Evolutionary conservation across 2,888 invertebrate genomes (phyloP), one percentile per base, ranked within the genome.

Genomic region (Anticlea derivata): DNA sequence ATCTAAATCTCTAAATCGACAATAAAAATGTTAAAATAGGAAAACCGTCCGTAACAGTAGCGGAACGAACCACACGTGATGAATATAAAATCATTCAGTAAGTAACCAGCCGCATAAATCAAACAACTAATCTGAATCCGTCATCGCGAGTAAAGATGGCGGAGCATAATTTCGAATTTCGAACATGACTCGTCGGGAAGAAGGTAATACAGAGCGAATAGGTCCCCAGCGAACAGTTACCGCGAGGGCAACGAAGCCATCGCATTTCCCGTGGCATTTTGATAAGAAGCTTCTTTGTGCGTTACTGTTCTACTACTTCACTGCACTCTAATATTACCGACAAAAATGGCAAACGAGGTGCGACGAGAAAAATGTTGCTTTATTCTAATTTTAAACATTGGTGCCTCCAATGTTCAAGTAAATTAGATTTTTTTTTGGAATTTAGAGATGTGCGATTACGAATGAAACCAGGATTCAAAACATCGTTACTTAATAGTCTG

Each of bases 101-200:
- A 13, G 11, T 10, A 7, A 30, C 22, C 22, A 43, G n/a, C 20
- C 30, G 10, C 17, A 31, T 46, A 44, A 50, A 78, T 79, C 80
- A 76, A 66, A 66, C 54, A 56, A 55, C 61, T 68, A 72, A 77
- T 78, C 75, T 78, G 78, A 80, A 79, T 79, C 73, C 73, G 82
- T 83, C 83, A 80, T 74, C 81, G 71, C 66, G 65, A 73, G 70
- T 74, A 74, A 81, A 80, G 75, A 80, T 79, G 79, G 81, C 75
- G 73, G 55, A 56, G 55, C 52, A 60, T 74, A 78, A 77, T 83
- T 83, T 78, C 66, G 71, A 78, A 78, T 75, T 78, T 76, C 63
- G 66, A 67, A 70, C 68, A 63, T 66, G 65, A 66, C 66, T 65
- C 73, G 68, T 66, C 65, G 61, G 71, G 74, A 59, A 73, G 80